phyloP scores from a whole-genome alignment of 2,888 invertebrate species.

The Cylindroiulus punctatus region DNA sequence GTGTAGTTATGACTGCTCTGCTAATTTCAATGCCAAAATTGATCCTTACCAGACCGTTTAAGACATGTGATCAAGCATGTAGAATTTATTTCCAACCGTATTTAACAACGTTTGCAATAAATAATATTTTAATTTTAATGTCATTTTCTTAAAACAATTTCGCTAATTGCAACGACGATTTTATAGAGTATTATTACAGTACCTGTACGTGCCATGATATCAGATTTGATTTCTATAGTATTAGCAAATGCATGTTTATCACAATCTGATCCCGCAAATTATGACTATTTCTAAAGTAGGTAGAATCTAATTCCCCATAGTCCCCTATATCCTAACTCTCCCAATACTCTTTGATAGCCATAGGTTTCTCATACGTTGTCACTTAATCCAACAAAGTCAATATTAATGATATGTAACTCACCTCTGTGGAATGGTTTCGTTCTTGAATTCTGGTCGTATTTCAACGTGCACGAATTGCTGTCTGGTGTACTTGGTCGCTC shows the following conservation, averaged over 20 bases:
- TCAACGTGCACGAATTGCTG: slow-evolving; percentile 48
- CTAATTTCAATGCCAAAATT: too few species aligned
- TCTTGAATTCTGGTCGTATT: slow-evolving; percentile 30
- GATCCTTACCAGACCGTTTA: too few species aligned
- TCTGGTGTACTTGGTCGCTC: slow-evolving; percentile 31
- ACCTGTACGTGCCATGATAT: neutral
- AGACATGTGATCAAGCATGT: too few species aligned
- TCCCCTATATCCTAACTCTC: too few species aligned
- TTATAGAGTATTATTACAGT: too few species aligned
- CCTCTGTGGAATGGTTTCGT: slow-evolving; percentile 55
- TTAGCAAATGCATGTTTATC: neutral
- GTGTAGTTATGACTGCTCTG: too few species aligned
- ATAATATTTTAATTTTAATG: too few species aligned
- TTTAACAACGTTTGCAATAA: too few species aligned
- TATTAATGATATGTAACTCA: neutral
- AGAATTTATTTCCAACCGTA: too few species aligned
- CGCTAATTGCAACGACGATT: too few species aligned
- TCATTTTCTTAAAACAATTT: too few species aligned
- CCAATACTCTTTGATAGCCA: neutral
- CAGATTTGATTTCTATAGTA: neutral
- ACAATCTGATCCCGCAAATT: neutral
- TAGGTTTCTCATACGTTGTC: neutral
- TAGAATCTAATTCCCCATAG: neutral
- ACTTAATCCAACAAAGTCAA: neutral
- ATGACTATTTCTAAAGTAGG: neutral